A percentile compares a stretch with the other conserved stretches of the same genome.
phyloP scores from a whole-genome alignment of 1,140 invertebrate genomes.

The Drosophila pseudoobscura region DNA sequence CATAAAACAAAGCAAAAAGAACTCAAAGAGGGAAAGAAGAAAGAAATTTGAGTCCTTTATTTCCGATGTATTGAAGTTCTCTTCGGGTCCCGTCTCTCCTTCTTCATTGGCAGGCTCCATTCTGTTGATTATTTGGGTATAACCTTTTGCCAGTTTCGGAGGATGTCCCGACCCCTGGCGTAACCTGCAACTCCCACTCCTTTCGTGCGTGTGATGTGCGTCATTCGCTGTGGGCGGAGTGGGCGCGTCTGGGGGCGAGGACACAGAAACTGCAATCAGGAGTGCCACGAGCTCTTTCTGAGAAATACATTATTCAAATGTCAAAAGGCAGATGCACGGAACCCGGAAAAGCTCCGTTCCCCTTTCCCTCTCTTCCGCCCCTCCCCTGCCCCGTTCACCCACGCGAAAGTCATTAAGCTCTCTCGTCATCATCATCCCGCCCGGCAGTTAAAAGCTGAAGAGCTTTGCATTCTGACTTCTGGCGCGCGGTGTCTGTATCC shows the following conservation, averaged over 20 bases:
- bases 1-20: too few relatives aligned
- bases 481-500: conserved; percentile 4
- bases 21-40: too few relatives aligned
- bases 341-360: conserved; percentile 28
- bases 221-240: conserved; percentile 11
- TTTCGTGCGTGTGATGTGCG: conserved; percentile 4
- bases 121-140: too few relatives aligned
- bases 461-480: conserved; percentile 40
- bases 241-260: too few relatives aligned
- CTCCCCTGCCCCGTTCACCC: neutral
- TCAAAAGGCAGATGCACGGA: conserved; percentile 43
- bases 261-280: conserved; percentile 36
- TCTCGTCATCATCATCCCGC: neutral
- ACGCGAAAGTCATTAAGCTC: conserved; percentile 29
- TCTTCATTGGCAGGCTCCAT: too few relatives aligned
- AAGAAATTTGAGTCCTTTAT: too few relatives aligned
- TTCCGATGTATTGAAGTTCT: too few relatives aligned
- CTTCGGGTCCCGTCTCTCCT: too few relatives aligned
- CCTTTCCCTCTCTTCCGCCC: neutral
- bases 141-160: too few relatives aligned
- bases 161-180: too few relatives aligned
- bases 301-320: conserved; percentile 28
- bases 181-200: neutral
- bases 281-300: conserved; percentile 15
- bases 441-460: conserved; percentile 22